These are phyloP conservation scores for Pocillopora grandis DNA, from an alignment of 92 coral and sea anemone genomes.

Conservation along the genomic window DNA sequence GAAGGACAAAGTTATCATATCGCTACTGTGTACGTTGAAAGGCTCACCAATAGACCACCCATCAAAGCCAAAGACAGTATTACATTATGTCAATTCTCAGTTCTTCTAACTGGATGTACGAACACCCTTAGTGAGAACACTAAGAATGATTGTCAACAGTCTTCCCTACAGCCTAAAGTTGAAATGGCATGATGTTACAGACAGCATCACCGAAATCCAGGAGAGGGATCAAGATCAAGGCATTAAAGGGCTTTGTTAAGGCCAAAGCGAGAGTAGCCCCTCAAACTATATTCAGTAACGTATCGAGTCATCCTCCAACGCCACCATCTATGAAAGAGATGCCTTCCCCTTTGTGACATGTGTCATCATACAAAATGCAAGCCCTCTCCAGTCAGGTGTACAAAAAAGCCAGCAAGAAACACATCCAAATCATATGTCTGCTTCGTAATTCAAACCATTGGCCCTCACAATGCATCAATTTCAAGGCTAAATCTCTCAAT, in stretches of 20 bases:
- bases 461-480: constrained; percentile 59
- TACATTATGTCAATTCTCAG: constrained; percentile 47
- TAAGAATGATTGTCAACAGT: constrained; percentile 33
- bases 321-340: background rate
- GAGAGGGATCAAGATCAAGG: constrained; percentile 42
- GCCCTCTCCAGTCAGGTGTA: background rate
- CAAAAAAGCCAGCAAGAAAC: background rate
- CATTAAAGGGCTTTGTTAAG: constrained; percentile 13
- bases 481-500: constrained; percentile 48
- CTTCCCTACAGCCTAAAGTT: constrained; percentile 46
- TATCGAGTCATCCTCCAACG: constrained; percentile 8
- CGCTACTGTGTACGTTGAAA: constrained; percentile 43
- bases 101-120: constrained; percentile 51
- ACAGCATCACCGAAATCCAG: constrained; percentile 41
- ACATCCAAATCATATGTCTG: constrained; percentile 37
- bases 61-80: constrained; percentile 54
- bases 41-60: constrained; percentile 26
- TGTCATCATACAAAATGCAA: constrained; percentile 11
- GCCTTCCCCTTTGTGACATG: background rate
- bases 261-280: constrained; percentile 54
- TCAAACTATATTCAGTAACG: constrained; percentile 52
- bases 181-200: constrained; percentile 52
- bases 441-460: constrained; percentile 53
- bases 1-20: constrained; percentile 49
- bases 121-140: constrained; percentile 55